Percentiles rank a stretch among this genome's conserved stretches.
Conservation (phyloP, 2,113 vertebrate genomes). For the Pelvicachromis taeniatus region DNA sequence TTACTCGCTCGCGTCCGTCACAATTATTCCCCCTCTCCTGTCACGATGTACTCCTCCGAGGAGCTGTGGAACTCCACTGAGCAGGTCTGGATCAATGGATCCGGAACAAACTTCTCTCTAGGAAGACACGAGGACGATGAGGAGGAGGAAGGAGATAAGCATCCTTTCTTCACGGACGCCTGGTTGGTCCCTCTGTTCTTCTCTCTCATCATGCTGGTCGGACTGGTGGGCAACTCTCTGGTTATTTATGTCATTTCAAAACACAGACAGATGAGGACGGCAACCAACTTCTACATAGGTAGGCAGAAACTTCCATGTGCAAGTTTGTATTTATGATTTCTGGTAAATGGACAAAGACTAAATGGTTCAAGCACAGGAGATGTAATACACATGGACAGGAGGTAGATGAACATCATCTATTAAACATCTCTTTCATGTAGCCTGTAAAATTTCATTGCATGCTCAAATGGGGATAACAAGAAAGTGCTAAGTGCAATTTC, state of each 20-base stretch:
- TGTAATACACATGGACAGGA: not conserved
- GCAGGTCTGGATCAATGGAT: constrained; percentile 56
- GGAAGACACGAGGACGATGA: not conserved
- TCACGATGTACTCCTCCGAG: constrained; percentile 42
- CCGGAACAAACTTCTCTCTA: constrained; percentile 52
- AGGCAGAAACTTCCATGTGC: not conserved
- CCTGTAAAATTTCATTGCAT: not conserved
- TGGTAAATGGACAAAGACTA: not conserved
- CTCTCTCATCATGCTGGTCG: constrained; percentile 80
- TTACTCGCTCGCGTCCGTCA: not conserved
- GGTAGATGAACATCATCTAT: not conserved
- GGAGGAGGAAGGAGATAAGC: constrained; percentile 54
- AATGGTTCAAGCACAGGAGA: not conserved
- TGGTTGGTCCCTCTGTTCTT: constrained; percentile 83
- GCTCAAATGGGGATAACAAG: not conserved
- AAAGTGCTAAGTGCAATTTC: not conserved
- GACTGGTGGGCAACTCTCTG: constrained; percentile 79
- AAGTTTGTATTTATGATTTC: not conserved
- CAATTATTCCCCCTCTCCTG: not conserved
- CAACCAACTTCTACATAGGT: constrained; percentile 86
- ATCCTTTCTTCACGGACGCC: constrained; percentile 80
- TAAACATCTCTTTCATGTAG: constrained; percentile 4
- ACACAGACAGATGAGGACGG: constrained; percentile 82
- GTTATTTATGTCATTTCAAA: constrained; percentile 82
- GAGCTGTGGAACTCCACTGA: constrained; percentile 67